These are phyloP conservation scores for Arnoldichthys spilopterus DNA, from an alignment of 2,797 vertebrate genomes.

Conservation along the genomic window DNA sequence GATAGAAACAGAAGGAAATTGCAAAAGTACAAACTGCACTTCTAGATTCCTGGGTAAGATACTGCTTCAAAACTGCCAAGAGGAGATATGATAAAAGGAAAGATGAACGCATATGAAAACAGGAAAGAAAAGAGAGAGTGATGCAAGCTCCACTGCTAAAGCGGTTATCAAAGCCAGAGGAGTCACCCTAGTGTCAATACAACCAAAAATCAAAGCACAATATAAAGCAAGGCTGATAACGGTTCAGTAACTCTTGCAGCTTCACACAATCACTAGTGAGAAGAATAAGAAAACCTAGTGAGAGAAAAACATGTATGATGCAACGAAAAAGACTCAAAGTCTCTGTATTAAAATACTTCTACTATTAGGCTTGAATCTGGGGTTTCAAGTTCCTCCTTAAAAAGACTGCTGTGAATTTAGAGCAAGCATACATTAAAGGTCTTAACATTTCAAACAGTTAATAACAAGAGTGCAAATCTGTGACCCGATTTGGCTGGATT, in stretches of 20 bases:
- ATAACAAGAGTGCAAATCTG: neutral
- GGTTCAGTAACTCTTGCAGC: constrained; percentile 19
- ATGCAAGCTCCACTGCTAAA: constrained; percentile 14
- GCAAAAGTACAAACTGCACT: constrained; percentile 3
- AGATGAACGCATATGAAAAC: constrained; percentile 34
- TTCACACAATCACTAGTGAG: neutral
- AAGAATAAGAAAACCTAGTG: neutral
- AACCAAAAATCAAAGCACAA: constrained; percentile 33
- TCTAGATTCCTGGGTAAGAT: constrained; percentile 20
- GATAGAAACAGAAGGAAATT: constrained; percentile 26
- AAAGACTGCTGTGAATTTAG: neutral
- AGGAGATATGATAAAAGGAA: constrained; percentile 17
- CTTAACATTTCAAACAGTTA: neutral
- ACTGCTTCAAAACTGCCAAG: constrained; percentile 2
- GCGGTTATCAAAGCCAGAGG: constrained; percentile 37
- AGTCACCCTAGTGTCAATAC: constrained; percentile 34
- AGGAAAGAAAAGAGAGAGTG: constrained; percentile 28
- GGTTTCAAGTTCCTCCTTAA: no score
- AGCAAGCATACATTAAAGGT: neutral
- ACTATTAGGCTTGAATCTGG: neutral
- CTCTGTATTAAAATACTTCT: neutral
- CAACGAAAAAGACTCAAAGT: neutral
- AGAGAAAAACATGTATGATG: neutral
- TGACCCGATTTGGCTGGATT: neutral
- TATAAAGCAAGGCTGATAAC: constrained; percentile 41